phyloP scores from a whole-genome alignment of 2,888 invertebrate genomes.

The Drosophila rubida region DNA sequence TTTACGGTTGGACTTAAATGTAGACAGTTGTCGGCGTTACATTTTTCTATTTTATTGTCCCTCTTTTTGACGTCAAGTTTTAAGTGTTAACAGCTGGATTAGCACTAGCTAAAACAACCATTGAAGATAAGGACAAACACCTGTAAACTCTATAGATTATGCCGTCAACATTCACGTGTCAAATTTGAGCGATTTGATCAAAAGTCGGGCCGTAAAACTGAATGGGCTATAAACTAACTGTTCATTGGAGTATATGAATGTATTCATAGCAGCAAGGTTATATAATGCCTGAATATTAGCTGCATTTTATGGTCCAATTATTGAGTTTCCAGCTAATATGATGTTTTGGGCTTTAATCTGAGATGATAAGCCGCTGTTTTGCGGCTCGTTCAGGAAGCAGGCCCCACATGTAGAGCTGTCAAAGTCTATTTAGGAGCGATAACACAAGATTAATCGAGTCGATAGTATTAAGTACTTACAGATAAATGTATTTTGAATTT shows the following conservation, averaged over 20 bases:
- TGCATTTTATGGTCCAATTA: slow-evolving; percentile 43
- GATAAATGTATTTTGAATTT: slow-evolving; percentile 45
- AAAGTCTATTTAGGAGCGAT: slow-evolving; percentile 29
- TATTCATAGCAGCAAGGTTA: slow-evolving; percentile 1
- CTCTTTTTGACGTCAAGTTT: background rate
- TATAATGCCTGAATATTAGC: slow-evolving; percentile 6
- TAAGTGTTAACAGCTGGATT: background rate
- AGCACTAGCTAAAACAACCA: background rate
- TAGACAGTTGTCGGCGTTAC: too few species aligned
- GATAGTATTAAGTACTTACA: slow-evolving; percentile 11
- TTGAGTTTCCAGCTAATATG: slow-evolving; percentile 32
- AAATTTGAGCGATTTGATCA: slow-evolving; percentile 1
- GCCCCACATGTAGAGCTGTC: slow-evolving; percentile 23
- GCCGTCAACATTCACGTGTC: slow-evolving; percentile 16
- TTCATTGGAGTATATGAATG: background rate
- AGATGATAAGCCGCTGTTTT: slow-evolving; percentile 8
- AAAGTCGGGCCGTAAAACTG: slow-evolving; percentile 9
- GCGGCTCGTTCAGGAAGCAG: background rate
- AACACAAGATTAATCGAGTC: slow-evolving; percentile 40
- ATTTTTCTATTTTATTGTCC: too few species aligned
- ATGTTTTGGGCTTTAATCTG: slow-evolving; percentile 36
- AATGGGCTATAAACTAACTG: slow-evolving; percentile 9
- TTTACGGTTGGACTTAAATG: too few species aligned
- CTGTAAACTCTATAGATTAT: slow-evolving; percentile 10
- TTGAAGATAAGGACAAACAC: background rate